phyloP scores from a whole-genome alignment of 2,797 vertebrate species.

The Amblyopsis hoosieri region DNA sequence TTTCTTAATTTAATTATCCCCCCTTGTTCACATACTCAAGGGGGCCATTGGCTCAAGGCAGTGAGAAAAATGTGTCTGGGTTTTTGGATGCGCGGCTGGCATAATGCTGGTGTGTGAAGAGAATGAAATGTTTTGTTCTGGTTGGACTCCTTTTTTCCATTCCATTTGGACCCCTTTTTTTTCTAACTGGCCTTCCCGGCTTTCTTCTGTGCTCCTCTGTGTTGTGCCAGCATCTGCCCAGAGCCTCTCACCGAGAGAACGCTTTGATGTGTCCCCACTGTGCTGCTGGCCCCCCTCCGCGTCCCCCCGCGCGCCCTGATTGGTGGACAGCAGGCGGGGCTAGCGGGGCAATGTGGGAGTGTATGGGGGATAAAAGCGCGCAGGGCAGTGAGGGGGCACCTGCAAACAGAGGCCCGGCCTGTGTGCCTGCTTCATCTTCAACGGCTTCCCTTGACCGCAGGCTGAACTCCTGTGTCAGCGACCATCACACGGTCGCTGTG shows the following conservation, averaged over 20 bases:
- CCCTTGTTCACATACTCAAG: constrained; percentile 98
- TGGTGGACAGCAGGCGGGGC: constrained; percentile 86
- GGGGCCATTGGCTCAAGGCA: constrained; percentile 85
- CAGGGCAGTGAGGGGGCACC: constrained; percentile 85
- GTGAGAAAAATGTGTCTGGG: constrained; percentile 89
- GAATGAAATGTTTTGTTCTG: constrained; percentile 95
- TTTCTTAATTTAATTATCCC: constrained; percentile 88
- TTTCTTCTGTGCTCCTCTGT: constrained; percentile 86
- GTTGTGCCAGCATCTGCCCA: constrained; percentile 93
- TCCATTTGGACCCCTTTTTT: constrained; percentile 82
- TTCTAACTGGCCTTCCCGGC: constrained; percentile 81
- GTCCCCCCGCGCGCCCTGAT: constrained; percentile 82
- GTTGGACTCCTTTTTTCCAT: constrained; percentile 84
- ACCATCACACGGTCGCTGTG: constrained; percentile 78
- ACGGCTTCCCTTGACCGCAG: constrained; percentile 87
- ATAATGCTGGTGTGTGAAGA: constrained; percentile 82
- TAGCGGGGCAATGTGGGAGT: constrained; percentile 91
- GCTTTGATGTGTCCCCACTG: constrained; percentile 96
- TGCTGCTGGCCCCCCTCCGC: constrained; percentile 77
- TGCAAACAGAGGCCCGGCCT: constrained; percentile 90
- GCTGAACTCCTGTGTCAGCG: constrained; percentile 80
- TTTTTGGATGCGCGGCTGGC: constrained; percentile 78
- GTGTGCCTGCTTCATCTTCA: constrained; percentile 87
- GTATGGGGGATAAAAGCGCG: constrained; percentile 90
- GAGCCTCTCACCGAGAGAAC: constrained; percentile 86